Base-by-base conservation (phyloP, 2,797 vertebrate species). In the Dicrostonyx torquatus region DNA sequence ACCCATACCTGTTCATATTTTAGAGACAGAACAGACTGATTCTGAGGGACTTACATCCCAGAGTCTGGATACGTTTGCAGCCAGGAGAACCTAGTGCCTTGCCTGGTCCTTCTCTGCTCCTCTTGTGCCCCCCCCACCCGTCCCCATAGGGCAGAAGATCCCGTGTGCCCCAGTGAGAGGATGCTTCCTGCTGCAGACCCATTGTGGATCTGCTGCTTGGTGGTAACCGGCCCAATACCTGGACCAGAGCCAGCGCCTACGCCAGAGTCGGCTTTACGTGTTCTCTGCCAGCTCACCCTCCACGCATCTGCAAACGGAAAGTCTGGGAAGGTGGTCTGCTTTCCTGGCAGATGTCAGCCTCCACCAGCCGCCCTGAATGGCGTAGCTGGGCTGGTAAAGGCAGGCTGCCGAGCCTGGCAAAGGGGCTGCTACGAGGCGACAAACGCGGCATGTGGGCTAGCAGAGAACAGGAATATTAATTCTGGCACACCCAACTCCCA, bases 271-370 rank as follows among this genome's bases (percentile, higher is more conserved):
- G 88, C 95, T 98, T 98, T 98, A 97, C 94, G 91, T 97, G 97
- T 97, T 98, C 97, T 96, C 96, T 91, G 96, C 94, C 97, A 93
- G 80, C 90, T 66, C 15, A 1, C 86, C 92, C 97, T 97, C 97
- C 97, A 97, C 96, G 97, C 17, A 91, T 93, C 62, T 98, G 98
- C 98, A 98, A 98, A 98, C 3, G 96, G 68, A 0, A 97, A 98
- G 98, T 97, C 97, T 90, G 90, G 97, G 97, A 96, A 98, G 97
- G 95, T 97, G 55, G 34, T 97, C 97, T 96, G 93, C 84, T 94
- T 87, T 88, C 90, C 95, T 93, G 97, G 95, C 96, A 97, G 94
- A 94, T 91, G 97, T 94, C 84, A 80, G 86, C 78, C 86, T 64
- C 88, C 70, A 77, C 58, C 58, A 62, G 92, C 48, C 53, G 0